Percentiles rank a stretch among this genome's conserved stretches.
phyloP scores from a whole-genome alignment of 2,888 invertebrate species.

The Andricus curvator region DNA sequence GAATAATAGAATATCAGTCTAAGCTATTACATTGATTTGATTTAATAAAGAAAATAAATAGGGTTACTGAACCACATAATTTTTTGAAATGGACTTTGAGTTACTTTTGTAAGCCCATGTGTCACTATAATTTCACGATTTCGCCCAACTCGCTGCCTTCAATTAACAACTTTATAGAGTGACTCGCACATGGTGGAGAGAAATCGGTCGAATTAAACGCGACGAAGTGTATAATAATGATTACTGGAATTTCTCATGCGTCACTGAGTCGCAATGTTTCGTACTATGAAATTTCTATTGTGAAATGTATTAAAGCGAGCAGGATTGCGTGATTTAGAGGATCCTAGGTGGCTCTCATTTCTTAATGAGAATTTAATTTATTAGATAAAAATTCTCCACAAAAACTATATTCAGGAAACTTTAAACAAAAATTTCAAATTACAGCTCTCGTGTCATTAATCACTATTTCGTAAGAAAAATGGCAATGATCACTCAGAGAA shows the following conservation, averaged over 20 bases:
- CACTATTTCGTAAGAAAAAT: not conserved
- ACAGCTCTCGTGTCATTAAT: not conserved
- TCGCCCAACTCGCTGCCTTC: not conserved
- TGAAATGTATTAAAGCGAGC: not conserved
- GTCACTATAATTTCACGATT: not conserved
- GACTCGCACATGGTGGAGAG: constrained; percentile 16
- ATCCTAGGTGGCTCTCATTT: not conserved
- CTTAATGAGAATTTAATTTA: not conserved
- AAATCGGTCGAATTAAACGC: constrained; percentile 30
- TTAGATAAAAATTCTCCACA: not conserved
- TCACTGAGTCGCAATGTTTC: constrained; percentile 14
- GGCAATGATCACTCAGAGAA: not conserved
- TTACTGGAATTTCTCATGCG: constrained; percentile 28
- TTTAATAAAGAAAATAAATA: not conserved
- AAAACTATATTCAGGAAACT: not conserved
- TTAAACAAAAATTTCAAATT: not conserved
- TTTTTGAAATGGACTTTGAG: not conserved
- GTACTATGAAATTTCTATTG: constrained; percentile 20
- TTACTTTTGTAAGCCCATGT: not conserved
- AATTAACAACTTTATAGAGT: not conserved
- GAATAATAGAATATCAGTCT: too few relatives aligned
- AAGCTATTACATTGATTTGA: not conserved
- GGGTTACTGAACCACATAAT: not conserved
- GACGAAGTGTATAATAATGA: constrained; percentile 19
- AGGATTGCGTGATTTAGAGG: not conserved